Conservation (phyloP, 2,888 invertebrate species). For the Drosophila trichaetosa region DNA sequence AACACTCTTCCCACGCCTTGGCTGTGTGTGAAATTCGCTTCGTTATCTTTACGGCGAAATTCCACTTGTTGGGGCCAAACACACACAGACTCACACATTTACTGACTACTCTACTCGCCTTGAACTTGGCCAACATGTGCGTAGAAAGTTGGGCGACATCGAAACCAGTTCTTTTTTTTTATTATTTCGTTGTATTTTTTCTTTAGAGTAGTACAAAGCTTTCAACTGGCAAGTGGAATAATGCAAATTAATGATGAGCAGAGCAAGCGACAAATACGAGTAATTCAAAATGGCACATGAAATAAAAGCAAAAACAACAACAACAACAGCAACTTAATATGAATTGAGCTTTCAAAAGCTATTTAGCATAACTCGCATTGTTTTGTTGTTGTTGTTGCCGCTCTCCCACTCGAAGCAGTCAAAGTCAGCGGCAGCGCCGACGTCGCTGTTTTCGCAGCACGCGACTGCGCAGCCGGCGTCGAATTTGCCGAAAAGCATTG, state of each 20-base stretch:
- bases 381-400: constrained; percentile 23
- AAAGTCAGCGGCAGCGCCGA: constrained; percentile 15
- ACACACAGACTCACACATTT: constrained; percentile 1
- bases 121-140: constrained; percentile 51
- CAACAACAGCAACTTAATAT: constrained; percentile 7
- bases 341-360: constrained; percentile 37
- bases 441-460: constrained; percentile 29
- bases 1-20: constrained; percentile 66
- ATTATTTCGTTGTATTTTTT: background rate
- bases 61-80: constrained; percentile 48
- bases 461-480: constrained; percentile 47
- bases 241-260: constrained; percentile 26
- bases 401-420: constrained; percentile 57
- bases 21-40: constrained; percentile 30
- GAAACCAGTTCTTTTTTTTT: constrained; percentile 32
- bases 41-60: constrained; percentile 46
- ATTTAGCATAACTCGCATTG: constrained; percentile 47
- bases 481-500: constrained; percentile 46
- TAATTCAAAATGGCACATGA: constrained; percentile 29
- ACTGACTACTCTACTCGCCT: constrained; percentile 29
- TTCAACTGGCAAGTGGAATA: constrained; percentile 12
- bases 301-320: background rate
- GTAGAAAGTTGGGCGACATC: constrained; percentile 60
- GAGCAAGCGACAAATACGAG: constrained; percentile 28
- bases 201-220: constrained; percentile 3